Conservation (phyloP, 2,797 vertebrate genomes). For the Columba guinea region DNA sequence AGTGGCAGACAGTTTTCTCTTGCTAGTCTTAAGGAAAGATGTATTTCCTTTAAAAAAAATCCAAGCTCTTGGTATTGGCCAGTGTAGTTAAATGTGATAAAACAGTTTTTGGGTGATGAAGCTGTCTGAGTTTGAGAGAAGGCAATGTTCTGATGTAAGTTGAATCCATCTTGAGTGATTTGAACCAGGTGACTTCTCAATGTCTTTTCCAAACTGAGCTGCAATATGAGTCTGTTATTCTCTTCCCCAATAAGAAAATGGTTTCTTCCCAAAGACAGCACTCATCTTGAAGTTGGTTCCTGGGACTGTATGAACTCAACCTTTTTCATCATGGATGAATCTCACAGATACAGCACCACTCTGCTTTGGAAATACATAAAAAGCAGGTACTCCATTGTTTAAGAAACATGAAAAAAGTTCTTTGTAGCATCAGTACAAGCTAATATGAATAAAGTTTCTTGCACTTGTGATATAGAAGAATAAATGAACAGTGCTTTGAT, state of each 20-base stretch:
- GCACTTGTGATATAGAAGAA: constrained; percentile 4
- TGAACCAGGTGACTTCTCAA: neutral
- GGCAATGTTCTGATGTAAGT: neutral
- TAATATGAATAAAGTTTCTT: neutral
- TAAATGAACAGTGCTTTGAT: neutral
- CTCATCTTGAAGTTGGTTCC: neutral
- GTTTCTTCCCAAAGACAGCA: neutral
- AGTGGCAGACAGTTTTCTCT: neutral
- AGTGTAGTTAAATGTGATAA: neutral
- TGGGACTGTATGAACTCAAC: neutral
- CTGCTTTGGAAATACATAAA: neutral
- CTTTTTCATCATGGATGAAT: constrained; percentile 1
- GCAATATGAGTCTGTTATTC: neutral
- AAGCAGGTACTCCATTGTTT: neutral
- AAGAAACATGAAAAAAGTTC: neutral
- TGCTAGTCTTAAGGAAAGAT: neutral
- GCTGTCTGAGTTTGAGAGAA: neutral
- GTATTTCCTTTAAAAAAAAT: neutral
- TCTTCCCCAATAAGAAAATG: neutral
- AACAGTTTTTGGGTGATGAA: neutral
- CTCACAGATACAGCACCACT: neutral
- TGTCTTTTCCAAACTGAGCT: neutral
- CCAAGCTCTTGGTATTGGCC: neutral
- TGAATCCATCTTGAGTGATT: neutral
- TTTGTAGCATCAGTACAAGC: neutral